Percentiles rank a stretch among this genome's conserved stretches.
Conservation (phyloP, 2,888 invertebrate species). For the Thymelicus sylvestris region DNA sequence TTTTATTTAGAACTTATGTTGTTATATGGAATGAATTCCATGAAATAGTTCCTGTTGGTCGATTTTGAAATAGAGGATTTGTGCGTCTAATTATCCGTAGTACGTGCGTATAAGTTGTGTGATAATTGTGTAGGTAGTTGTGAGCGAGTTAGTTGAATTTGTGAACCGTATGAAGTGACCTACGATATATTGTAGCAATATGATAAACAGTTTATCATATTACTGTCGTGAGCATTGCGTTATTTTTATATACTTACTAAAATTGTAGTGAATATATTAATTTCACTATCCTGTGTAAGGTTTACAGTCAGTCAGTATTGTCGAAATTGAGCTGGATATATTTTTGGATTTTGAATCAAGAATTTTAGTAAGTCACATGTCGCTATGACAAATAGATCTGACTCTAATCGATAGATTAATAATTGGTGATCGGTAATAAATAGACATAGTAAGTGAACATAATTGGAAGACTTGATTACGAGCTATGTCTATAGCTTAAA, state of each 20-base stretch:
- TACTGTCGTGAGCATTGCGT: conserved; percentile 60
- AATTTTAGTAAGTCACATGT: too few relatives aligned
- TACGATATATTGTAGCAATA: conserved; percentile 43
- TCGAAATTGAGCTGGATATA: not conserved
- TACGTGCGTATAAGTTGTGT: conserved; percentile 41
- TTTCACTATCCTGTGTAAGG: conserved; percentile 40
- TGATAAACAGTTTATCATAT: too few relatives aligned
- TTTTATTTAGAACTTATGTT: not conserved
- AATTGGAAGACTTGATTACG: too few relatives aligned
- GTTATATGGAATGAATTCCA: not conserved
- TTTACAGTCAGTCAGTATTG: not conserved
- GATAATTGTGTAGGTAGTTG: conserved; percentile 65
- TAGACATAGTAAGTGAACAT: too few relatives aligned
- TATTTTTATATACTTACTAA: conserved; percentile 52
- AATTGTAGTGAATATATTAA: conserved; percentile 13
- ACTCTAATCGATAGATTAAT: too few relatives aligned
- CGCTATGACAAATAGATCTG: too few relatives aligned
- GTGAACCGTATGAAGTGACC: conserved; percentile 64
- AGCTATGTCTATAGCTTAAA: too few relatives aligned
- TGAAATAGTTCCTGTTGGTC: conserved; percentile 58
- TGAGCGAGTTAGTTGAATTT: conserved; percentile 68
- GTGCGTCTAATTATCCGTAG: conserved; percentile 47
- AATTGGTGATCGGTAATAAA: too few relatives aligned
- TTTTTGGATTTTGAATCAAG: too few relatives aligned
- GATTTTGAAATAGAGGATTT: conserved; percentile 34